Conservation (phyloP, 2,113 vertebrate species). For the Mellivora capensis region DNA sequence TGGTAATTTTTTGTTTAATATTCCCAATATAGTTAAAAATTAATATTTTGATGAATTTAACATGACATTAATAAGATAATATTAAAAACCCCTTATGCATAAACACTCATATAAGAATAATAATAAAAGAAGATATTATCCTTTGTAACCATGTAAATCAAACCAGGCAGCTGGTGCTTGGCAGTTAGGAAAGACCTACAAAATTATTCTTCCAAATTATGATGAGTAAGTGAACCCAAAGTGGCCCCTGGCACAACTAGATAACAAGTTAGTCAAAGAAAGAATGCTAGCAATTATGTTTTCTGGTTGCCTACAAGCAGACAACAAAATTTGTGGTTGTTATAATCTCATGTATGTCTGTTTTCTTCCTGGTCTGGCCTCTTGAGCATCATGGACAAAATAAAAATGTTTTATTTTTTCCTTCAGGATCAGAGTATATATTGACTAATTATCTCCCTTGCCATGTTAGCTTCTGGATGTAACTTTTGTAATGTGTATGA, state of each 20-base stretch:
- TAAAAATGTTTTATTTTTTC: background rate
- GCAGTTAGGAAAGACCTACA: constrained; percentile 20
- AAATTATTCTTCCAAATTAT: constrained; percentile 38
- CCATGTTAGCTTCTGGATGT: background rate
- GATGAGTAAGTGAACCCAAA: constrained; percentile 35
- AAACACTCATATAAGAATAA: constrained; percentile 31
- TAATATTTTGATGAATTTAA: background rate
- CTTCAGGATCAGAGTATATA: background rate
- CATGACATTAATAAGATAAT: background rate
- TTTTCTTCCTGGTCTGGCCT: background rate
- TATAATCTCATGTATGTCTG: background rate
- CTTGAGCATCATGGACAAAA: background rate
- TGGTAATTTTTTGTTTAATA: background rate
- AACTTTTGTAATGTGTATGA: background rate
- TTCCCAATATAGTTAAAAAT: background rate
- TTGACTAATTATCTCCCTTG: background rate
- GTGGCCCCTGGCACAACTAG: background rate
- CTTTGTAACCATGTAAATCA: constrained; percentile 1
- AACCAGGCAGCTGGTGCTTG: background rate
- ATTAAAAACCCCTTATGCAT: background rate
- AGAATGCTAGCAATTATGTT: constrained; percentile 12
- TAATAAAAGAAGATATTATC: background rate
- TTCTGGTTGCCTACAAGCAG: constrained; percentile 25
- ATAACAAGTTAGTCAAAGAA: constrained; percentile 21
- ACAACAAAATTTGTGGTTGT: background rate